Evolutionary conservation across 2,888 invertebrate species (phyloP).

Genomic region (Diaprepes abbreviatus): DNA sequence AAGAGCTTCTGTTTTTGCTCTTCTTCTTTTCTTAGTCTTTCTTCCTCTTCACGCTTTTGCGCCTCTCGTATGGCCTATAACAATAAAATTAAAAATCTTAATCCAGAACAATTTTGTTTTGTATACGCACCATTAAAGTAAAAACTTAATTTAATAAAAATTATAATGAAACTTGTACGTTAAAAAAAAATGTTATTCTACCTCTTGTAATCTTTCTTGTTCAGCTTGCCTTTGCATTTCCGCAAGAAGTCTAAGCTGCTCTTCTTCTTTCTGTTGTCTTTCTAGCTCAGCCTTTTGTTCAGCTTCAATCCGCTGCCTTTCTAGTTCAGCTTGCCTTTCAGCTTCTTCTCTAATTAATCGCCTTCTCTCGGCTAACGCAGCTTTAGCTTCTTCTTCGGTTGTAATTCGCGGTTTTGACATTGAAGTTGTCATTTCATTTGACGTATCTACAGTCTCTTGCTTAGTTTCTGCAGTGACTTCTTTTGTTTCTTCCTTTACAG

Average conservation of each 20-base stretch:
- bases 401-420: slow-evolving; percentile 82
- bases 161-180: neutral
- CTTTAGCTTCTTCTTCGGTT: slow-evolving; percentile 94
- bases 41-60: slow-evolving; percentile 83
- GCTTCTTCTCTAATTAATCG: slow-evolving; percentile 91
- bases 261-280: slow-evolving; percentile 82
- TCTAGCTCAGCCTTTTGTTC: slow-evolving; percentile 82
- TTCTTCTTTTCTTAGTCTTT: slow-evolving; percentile 78
- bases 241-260: slow-evolving; percentile 83
- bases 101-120: too few species aligned
- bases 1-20: slow-evolving; percentile 75
- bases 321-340: slow-evolving; percentile 90
- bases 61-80: slow-evolving; percentile 76
- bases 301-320: slow-evolving; percentile 80
- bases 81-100: slow-evolving; percentile 19
- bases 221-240: slow-evolving; percentile 86
- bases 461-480: slow-evolving; percentile 13
- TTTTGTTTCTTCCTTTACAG: slow-evolving; percentile 25
- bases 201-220: slow-evolving; percentile 87
- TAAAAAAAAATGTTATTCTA: slow-evolving; percentile 65
- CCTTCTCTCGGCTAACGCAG: slow-evolving; percentile 91
- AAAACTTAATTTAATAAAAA: too few species aligned
- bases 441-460: slow-evolving; percentile 42
- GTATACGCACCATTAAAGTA: too few species aligned
- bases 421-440: slow-evolving; percentile 71